Evolutionary conservation across 1,140 invertebrate genomes (phyloP), one percentile per base, ranked within the genome.

Genomic region (Rhopalosiphum maidis): DNA sequence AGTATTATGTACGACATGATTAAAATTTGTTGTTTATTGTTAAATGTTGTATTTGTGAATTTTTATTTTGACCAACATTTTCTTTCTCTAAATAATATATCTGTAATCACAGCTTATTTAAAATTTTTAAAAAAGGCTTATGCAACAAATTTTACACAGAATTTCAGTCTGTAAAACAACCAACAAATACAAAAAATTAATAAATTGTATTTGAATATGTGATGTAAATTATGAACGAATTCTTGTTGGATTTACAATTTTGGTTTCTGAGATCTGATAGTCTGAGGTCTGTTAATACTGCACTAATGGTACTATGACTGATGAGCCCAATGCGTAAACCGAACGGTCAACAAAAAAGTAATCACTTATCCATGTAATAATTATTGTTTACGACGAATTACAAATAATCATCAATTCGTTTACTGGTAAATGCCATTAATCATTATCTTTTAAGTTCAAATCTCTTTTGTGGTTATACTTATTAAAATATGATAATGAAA

Each of bases 1-100:
- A 51, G 48, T 51, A 51, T 51, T 51, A 51, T 51, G 60, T 77
- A n/a, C 15, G 60, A 77, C 30, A 77, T n/a, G 4, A 77, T 77
- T 77, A 77, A 77, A 51, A 77, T 77, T 77, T 77, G 60, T 77
- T 77, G 60, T 77, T 77, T 18, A 77, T 77, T 77, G 60, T 77
- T 77, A 77, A n/a, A 77, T 77, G 30, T 18, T n/a, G 60, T 55
- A 25, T 55, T 25, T 55, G 55, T 60, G 9, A 30, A 30, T 60
- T 60, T 30, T 11, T 11, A 77, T n/a, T 77, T 77, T 21, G 15
- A 77, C 30, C 30, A 5, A 5, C 9, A 6, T 77, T 68, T n/a
- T 68, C 6, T 68, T 68, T 68, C n/a, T 68, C 5, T 77, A 30
- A 68, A n/a, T 4, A 30, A 68, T 68, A 3, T 3, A 15, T 68